Evolutionary conservation across 2,888 invertebrate genomes (phyloP).

Genomic region (Volucella zonaria): DNA sequence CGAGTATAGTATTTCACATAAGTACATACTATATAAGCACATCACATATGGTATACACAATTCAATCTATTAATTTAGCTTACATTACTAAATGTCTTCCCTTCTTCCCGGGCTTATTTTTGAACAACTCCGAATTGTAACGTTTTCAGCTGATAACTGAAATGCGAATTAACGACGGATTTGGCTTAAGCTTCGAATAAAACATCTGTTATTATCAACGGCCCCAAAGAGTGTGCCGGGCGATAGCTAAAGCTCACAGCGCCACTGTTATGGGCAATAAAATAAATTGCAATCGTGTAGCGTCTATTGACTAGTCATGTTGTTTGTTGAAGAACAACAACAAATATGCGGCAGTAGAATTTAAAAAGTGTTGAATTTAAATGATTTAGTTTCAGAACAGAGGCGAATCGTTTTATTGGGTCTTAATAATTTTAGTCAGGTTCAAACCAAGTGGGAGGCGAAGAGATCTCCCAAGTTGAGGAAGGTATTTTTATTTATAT

Average conservation of each 20-base stretch:
- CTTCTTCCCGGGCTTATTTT: not conserved
- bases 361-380: constrained; percentile 39
- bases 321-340: constrained; percentile 26
- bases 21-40: not conserved
- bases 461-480: constrained; percentile 41
- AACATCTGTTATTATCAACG: constrained; percentile 18
- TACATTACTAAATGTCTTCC: not conserved
- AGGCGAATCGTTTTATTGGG: not conserved
- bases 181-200: constrained; percentile 19
- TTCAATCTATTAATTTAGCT: not conserved
- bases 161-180: constrained; percentile 4
- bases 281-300: constrained; percentile 52
- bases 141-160: constrained; percentile 22
- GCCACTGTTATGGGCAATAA: constrained; percentile 25
- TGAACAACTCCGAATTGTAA: not conserved
- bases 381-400: constrained; percentile 27
- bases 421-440: constrained; percentile 35
- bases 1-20: no score
- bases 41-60: not conserved
- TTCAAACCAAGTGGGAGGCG: constrained; percentile 15
- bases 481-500: constrained; percentile 34
- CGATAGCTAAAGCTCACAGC: constrained; percentile 9
- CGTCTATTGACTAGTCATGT: constrained; percentile 16
- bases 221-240: not conserved
- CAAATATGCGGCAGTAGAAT: constrained; percentile 42